Conservation (phyloP, 2,113 vertebrate species). For the Todiramphus saurophagus region DNA sequence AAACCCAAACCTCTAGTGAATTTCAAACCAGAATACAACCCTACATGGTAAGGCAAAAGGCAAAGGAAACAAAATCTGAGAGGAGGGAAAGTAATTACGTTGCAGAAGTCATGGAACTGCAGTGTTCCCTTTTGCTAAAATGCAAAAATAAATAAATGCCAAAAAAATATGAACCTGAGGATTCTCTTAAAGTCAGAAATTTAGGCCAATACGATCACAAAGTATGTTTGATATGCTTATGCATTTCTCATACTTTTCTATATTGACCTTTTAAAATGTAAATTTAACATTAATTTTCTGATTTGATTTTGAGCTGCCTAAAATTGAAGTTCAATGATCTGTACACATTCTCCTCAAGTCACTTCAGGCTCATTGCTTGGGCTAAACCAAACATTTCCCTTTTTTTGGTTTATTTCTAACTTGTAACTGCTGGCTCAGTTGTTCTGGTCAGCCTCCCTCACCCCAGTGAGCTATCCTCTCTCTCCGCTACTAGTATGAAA, state of each 20-base stretch:
- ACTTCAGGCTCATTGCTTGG: background rate
- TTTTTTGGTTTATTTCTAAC: background rate
- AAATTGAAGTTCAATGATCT: background rate
- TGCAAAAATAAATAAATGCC: background rate
- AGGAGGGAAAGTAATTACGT: background rate
- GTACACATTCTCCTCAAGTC: background rate
- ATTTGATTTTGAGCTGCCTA: background rate
- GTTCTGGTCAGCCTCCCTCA: background rate
- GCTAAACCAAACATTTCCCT: background rate
- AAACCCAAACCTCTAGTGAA: constrained; percentile 68
- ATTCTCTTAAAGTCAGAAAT: background rate
- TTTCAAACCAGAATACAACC: constrained; percentile 56
- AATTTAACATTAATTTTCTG: background rate
- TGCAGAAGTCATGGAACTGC: background rate
- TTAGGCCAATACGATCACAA: background rate
- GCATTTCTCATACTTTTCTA: background rate
- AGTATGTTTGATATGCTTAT: background rate
- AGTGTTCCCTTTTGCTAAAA: background rate
- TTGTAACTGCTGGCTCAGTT: background rate
- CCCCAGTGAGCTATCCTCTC: background rate
- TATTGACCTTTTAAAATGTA: background rate
- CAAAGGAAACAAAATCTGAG: background rate
- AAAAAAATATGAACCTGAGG: background rate
- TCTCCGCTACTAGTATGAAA: background rate
- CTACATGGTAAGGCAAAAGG: constrained; percentile 68